Conservation (phyloP, 2,888 invertebrate species). For the Diaprepes abbreviatus region DNA sequence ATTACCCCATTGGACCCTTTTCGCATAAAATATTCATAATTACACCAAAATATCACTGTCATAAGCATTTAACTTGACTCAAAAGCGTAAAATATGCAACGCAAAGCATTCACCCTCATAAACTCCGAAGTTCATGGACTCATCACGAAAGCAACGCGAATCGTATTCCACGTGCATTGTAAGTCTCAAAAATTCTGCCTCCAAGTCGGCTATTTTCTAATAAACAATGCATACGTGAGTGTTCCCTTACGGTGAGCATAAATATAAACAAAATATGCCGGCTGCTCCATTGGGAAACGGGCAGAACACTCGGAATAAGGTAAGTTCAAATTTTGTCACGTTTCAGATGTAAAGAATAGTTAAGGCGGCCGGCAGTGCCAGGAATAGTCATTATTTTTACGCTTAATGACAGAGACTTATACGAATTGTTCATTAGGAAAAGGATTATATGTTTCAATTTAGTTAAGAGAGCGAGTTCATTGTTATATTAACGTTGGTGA, state of each 20-base stretch:
- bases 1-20: no score
- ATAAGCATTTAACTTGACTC: neutral
- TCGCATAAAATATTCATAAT: no score
- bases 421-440: neutral
- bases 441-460: neutral
- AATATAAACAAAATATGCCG: slow-evolving; percentile 20
- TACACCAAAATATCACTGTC: no score
- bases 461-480: no score
- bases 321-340: slow-evolving; percentile 21
- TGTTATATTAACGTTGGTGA: no score
- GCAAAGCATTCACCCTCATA: neutral
- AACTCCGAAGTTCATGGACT: neutral
- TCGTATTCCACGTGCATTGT: neutral
- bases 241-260: slow-evolving; percentile 5
- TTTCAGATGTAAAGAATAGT: neutral
- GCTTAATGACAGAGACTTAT: neutral
- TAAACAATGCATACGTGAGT: slow-evolving; percentile 16
- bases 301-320: slow-evolving; percentile 7
- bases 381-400: slow-evolving; percentile 1
- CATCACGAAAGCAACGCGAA: neutral
- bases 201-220: slow-evolving; percentile 5
- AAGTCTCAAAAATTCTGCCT: neutral
- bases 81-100: neutral
- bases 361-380: neutral
- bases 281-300: neutral